Base-by-base conservation (phyloP, 64 coral and sea anemone genomes). In the Actinia tenebrosa region DNA sequence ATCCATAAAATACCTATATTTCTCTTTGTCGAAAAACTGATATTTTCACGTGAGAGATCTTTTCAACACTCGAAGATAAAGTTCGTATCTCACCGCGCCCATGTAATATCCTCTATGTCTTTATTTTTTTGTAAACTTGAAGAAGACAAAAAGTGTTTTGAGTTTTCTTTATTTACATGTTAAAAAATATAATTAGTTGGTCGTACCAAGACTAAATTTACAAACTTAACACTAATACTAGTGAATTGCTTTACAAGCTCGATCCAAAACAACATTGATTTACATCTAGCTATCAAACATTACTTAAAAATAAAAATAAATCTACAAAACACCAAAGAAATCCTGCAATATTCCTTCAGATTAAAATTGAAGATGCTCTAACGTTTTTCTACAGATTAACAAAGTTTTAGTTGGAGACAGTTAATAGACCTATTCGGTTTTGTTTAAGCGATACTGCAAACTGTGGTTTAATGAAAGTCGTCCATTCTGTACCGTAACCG, bases 151-250 rank as follows among this genome's bases (percentile, higher is more conserved):
- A 69, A 69, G 22, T 81, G 79, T 20, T 81, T 81, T 50, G 44
- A 22, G 16, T 81, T 81, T 50, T 81, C 50, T 50, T 81, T 81
- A 81, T 81, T 81, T 81, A 81, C 79, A 81, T 26, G 50, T 81
- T 81, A 81, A 81, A 75, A 81, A 81, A 81, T 81, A 81, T 17
- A 81, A 81, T 53, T 53, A 81, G 79, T 81, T 81, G 79, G 79
- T 81, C 53, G 46, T 53, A 81, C 79, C 79, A 80, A 80, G 19
- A 81, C 79, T 81, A 50, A 81, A 81, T 50, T 79, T 79, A 79
- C 77, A 79, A 79, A 79, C 77, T 79, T 47, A 79, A 80, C 66
- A 37, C 78, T 80, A 80, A 16, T 19, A n/a, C 20, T 75, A 75
- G 42, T 75, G n/a, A 75, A 75, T 75, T 75, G 79, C 79, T 81